Base-by-base conservation (phyloP, 2,113 vertebrate genomes). In the Mesembrinibis cayennensis region DNA sequence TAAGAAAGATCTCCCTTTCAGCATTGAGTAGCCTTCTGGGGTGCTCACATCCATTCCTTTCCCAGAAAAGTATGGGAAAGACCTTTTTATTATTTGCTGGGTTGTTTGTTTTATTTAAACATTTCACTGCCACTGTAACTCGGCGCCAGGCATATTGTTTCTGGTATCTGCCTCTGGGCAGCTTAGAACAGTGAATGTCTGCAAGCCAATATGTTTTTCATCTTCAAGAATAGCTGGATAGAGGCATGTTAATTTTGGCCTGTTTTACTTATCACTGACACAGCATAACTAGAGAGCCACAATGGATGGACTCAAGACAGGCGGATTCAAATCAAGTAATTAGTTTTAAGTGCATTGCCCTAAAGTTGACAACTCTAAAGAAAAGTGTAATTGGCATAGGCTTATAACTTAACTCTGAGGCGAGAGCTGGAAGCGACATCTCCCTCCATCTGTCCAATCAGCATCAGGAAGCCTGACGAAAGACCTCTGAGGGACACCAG, bases 391-490 rank as follows among this genome's bases (percentile, higher is more conserved):
- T 3, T 36, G 50, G 59, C 25, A 40, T 0, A 87, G 29, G 36
- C 61, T 97, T 56, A 44, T 59, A 94, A 61, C 36, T n/a, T 55
- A 66, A 72, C 65, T 29, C 50, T 36, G 20, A 86, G 29, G n/a
- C 77, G 90, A 49, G 50, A 91, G 77, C 1, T 47, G 27, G 85
- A 93, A 70, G 38, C 40, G 87, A 76, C 87, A 79, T 81, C 81
- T 95, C 69, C 80, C 55, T 63, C 63, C 29, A 30, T 77, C 55
- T 91, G 95, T 13, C 38, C 73, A 94, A 72, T 86, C 90, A 93
- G 34, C 30, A 32, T 52, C 81, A 96, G 89, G 61, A 96, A 92
- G 27, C 73, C 91, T 92, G 56, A 90, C 18, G 27, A 62, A 97
- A 63, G 59, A 78, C 50, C 59, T 93, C 76, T 34, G 69, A 61